Evolutionary conservation across 2,888 invertebrate species (phyloP).

Genomic region (Drosophila falleni): DNA sequence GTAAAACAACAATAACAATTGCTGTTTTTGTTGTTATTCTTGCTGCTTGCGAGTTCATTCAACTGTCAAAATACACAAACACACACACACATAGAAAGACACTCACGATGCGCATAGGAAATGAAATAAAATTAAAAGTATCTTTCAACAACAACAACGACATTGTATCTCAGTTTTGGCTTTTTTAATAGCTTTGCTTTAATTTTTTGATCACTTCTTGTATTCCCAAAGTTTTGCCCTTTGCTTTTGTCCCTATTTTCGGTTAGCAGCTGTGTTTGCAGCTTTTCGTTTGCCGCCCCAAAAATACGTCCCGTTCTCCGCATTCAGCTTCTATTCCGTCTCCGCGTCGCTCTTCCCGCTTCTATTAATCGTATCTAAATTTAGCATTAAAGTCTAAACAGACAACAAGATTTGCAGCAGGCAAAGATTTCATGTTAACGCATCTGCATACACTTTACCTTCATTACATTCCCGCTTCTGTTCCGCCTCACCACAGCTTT

Average conservation of each 20-base stretch:
- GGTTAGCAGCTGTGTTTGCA: conserved; percentile 51
- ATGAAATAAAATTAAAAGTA: conserved; percentile 54
- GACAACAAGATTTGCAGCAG: conserved; percentile 67
- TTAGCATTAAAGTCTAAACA: conserved; percentile 77
- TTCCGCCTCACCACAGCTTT: neutral
- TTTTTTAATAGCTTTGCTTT: conserved; percentile 46
- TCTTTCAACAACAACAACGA: conserved; percentile 28
- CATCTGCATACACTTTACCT: conserved; percentile 12
- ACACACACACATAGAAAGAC: conserved; percentile 35
- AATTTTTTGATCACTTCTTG: conserved; percentile 29
- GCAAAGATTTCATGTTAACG: conserved; percentile 41
- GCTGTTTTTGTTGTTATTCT: conserved; percentile 26
- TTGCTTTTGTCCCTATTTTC: conserved; percentile 40
- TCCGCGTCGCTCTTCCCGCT: neutral
- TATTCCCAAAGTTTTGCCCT: conserved; percentile 27
- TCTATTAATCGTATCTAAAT: conserved; percentile 56
- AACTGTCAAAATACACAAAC: conserved; percentile 75
- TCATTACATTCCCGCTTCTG: neutral
- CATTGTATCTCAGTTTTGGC: conserved; percentile 39
- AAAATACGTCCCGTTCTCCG: neutral
- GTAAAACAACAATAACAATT: conserved; percentile 38
- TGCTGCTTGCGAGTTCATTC: conserved; percentile 75
- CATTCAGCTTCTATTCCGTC: neutral
- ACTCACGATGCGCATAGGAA: conserved; percentile 47
- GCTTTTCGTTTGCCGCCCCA: conserved; percentile 33